Evolutionary conservation across 2,113 vertebrate species (phyloP).

Genomic region (Malaclemys terrapin): DNA sequence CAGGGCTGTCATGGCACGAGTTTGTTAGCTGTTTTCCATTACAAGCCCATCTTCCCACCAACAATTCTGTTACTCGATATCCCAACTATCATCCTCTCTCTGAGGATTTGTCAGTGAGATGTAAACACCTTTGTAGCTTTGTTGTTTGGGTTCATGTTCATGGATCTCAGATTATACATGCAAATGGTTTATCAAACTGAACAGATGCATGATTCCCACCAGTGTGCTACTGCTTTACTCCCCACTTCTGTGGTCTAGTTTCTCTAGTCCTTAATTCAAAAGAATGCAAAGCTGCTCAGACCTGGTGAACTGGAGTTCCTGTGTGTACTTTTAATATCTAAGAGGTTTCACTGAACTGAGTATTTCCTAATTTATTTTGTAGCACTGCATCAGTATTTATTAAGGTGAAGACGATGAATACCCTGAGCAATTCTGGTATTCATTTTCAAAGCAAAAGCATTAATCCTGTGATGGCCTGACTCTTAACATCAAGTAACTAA

Average conservation of each 20-base stretch:
- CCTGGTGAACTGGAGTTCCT: neutral
- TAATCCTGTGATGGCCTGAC: neutral
- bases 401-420: neutral
- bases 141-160: neutral
- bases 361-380: neutral
- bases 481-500: neutral
- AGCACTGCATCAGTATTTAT: neutral
- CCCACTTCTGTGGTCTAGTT: neutral
- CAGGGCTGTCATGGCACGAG: neutral
- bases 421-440: neutral
- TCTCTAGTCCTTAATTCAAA: neutral
- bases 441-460: neutral
- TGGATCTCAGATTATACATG: neutral
- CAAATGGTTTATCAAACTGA: neutral
- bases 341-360: neutral
- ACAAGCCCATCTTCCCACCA: neutral
- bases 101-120: neutral
- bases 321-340: neutral
- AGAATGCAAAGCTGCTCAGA: neutral
- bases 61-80: neutral
- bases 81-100: neutral
- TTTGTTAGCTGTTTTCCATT: neutral
- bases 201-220: neutral
- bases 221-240: neutral
- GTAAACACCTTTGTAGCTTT: neutral